These are phyloP conservation scores for Eupeodes luniger DNA, from an alignment of 2,888 invertebrate species.

Conservation along the genomic window DNA sequence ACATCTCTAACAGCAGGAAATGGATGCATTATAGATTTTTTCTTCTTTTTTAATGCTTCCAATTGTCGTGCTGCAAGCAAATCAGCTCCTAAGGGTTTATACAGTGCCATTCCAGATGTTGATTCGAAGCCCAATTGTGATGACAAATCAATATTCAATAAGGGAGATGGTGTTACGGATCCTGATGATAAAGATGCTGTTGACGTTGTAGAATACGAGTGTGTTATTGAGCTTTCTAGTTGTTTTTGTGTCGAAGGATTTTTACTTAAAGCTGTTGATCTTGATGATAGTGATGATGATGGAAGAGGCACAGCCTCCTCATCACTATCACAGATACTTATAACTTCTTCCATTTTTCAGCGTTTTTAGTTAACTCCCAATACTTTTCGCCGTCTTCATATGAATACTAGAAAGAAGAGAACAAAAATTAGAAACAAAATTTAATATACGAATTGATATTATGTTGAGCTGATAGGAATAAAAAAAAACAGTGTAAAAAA, in stretches of 20 bases:
- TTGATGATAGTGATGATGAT: not conserved
- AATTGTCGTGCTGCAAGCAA: not conserved
- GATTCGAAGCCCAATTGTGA: not conserved
- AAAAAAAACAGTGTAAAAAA: no score
- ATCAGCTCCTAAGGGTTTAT: constrained; percentile 16
- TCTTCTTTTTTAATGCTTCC: constrained; percentile 6
- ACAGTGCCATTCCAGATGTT: not conserved
- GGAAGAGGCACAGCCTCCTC: constrained; percentile 37
- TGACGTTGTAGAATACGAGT: no score
- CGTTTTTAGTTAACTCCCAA: not conserved
- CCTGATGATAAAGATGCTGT: not conserved
- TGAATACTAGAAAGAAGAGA: not conserved
- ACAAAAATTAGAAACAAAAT: not conserved
- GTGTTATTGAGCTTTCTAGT: not conserved
- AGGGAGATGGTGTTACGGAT: not conserved
- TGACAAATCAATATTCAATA: not conserved
- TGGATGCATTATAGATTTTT: not conserved
- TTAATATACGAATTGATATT: no score
- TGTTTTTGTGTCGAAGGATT: not conserved
- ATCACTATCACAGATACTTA: constrained; percentile 36
- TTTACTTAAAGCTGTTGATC: not conserved
- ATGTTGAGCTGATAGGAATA: no score
- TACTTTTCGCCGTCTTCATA: not conserved
- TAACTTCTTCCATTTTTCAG: constrained; percentile 8
- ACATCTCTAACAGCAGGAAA: constrained; percentile 12